Base-by-base conservation (phyloP, 2,113 vertebrate species). In the Potamarius usumacintae region DNA sequence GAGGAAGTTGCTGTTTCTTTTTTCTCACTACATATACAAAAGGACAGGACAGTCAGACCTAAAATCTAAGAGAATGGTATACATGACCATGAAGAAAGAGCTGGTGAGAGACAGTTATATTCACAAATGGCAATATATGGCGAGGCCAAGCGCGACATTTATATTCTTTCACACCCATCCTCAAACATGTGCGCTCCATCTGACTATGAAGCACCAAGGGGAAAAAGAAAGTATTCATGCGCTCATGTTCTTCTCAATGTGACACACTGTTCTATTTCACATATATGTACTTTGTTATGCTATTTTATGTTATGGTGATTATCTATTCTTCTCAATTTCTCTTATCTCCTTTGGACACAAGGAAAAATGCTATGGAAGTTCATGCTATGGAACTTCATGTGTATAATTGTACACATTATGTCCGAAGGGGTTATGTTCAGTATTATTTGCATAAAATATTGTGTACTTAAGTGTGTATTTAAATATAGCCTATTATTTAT, bases 91-190 rank as follows among this genome's bases (percentile, higher is more conserved):
- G n/a, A 83, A 50, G 27, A 65, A 27, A 67, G 27, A 63, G 7
- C 1, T 69, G 25, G 34, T 58, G 83, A 53, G 62, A 67, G 25
- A 60, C 5, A 7, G 5, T 53, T 53, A 58, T 58, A 58, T 57
- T 74, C 55, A 60, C 30, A 58, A 25, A 25, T 48, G 55, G 25
- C 22, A n/a, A 52, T 62, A 58, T n/a, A 76, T 76, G 34, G 25
- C 57, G 52, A 20, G 72, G 12, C 34, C 95, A 27, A 69, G 65
- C 30, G n/a, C 5, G 1, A 3, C 12, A 30, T 69, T 27, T 30
- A n/a, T 12, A 30, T 14, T 65, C 22, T 60, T 60, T n/a, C 9
- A 10, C 62, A 65, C 22, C 62, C 8, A 10, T 65, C 25, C n/a
- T 30, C 65, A 69, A 27, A 69, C 65, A 69, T 67, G 2, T 5